phyloP scores from a whole-genome alignment of 2,888 invertebrate genomes.

The Anarsia innoxiella region DNA sequence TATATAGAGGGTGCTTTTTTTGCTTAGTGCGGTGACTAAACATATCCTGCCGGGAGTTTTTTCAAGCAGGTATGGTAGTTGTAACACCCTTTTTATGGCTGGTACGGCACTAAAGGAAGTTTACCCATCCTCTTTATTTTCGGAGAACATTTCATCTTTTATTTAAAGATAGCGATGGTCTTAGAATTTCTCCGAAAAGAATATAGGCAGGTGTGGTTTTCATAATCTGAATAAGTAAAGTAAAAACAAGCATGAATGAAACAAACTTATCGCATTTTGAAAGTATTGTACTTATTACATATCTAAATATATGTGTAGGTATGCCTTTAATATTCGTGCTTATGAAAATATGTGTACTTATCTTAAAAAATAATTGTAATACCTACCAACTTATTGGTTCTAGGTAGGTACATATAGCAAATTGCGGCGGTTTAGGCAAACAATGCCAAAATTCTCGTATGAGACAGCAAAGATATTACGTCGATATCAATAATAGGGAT shows the following conservation, averaged over 20 bases:
- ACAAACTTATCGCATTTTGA: too few relatives aligned
- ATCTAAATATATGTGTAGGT: background rate
- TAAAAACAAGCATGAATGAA: too few relatives aligned
- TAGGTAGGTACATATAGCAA: too few relatives aligned
- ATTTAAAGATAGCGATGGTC: background rate
- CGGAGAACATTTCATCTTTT: background rate
- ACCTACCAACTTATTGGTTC: too few relatives aligned
- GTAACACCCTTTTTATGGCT: conserved; percentile 8
- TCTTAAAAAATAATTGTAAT: background rate
- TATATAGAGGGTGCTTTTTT: conserved; percentile 1
- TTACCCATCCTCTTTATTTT: conserved; percentile 6
- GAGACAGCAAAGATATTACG: too few relatives aligned
- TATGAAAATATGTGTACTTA: background rate
- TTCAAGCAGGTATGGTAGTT: conserved; percentile 5
- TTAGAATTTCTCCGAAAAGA: background rate
- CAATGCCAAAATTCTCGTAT: too few relatives aligned
- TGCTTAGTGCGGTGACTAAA: conserved; percentile 5
- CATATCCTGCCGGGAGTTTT: conserved; percentile 6
- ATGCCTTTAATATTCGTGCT: background rate
- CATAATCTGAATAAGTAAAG: background rate
- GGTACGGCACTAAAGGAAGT: conserved; percentile 5
- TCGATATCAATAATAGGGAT: too few relatives aligned
- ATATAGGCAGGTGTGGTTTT: background rate
- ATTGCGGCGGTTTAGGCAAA: too few relatives aligned
- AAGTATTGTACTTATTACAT: too few relatives aligned